Evolutionary conservation across 2,888 invertebrate genomes (phyloP).

Genomic region (Julus scanicus): DNA sequence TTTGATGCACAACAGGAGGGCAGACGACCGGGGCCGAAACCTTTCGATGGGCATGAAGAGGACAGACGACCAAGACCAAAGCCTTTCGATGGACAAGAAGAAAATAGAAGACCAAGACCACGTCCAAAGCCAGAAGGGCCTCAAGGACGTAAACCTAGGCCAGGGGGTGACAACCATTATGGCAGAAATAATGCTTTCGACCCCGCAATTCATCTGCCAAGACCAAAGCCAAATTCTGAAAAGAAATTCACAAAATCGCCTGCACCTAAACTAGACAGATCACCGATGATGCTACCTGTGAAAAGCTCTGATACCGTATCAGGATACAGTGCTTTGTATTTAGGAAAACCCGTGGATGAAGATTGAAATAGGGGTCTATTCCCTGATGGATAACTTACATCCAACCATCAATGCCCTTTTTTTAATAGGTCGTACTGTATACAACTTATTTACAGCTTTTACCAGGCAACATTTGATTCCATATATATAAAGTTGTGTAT

Average conservation of each 20-base stretch:
- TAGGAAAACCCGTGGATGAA: slow-evolving; percentile 54
- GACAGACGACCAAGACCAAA: not conserved
- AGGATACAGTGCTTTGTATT: slow-evolving; percentile 56
- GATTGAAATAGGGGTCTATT: slow-evolving; percentile 50
- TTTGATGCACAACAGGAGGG: not conserved
- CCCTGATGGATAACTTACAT: not conserved
- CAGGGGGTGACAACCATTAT: slow-evolving; percentile 27
- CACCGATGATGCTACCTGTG: slow-evolving; percentile 54
- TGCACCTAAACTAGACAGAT: not conserved
- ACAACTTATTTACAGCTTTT: no score
- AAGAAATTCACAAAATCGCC: slow-evolving; percentile 52
- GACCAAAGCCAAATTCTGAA: slow-evolving; percentile 50
- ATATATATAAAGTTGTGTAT: no score
- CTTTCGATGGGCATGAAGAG: not conserved
- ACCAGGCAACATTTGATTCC: no score
- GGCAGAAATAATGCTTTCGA: slow-evolving; percentile 48
- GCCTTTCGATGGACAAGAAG: not conserved
- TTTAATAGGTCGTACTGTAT: no score
- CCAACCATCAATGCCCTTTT: no score
- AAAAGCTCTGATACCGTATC: slow-evolving; percentile 54
- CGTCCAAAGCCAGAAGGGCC: slow-evolving; percentile 9
- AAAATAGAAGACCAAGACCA: not conserved
- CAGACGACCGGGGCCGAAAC: not conserved
- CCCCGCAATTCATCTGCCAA: slow-evolving; percentile 53
- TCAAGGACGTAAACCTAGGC: not conserved